A percentile compares a stretch with the other conserved stretches of the same genome.
phyloP scores from a whole-genome alignment of 2,797 vertebrate species.

The Babyrousa celebensis region DNA sequence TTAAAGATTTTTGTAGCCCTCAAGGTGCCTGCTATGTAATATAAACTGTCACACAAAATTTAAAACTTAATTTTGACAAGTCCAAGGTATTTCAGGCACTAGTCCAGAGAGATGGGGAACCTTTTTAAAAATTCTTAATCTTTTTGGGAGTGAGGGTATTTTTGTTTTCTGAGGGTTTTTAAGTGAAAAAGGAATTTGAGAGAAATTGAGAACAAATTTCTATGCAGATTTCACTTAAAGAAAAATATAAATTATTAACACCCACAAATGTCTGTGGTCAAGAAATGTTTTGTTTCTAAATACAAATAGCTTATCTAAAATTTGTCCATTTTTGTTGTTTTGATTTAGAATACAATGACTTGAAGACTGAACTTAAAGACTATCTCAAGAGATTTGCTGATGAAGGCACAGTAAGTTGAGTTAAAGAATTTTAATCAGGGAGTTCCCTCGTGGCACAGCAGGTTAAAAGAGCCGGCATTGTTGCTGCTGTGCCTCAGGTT shows the following conservation, averaged over 20 bases:
- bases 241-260: constrained; percentile 1
- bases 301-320: not conserved
- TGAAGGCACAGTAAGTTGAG: constrained; percentile 95
- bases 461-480: no score
- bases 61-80: constrained; percentile 15
- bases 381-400: constrained; percentile 95
- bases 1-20: constrained; percentile 37
- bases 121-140: not conserved
- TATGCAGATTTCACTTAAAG: constrained; percentile 47
- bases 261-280: not conserved
- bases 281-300: constrained; percentile 63
- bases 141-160: not conserved
- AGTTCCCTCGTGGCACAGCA: no score
- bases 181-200: not conserved
- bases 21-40: not conserved
- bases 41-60: not conserved
- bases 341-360: constrained; percentile 95
- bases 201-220: not conserved
- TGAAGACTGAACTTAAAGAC: constrained; percentile 94
- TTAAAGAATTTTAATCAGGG: not conserved
- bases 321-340: constrained; percentile 68
- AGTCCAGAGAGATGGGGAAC: constrained; percentile 43
- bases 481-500: no score
- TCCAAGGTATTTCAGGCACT: not conserved
- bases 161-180: not conserved